A percentile compares a stretch with the other conserved stretches of the same genome.
Conservation (phyloP, 2,113 vertebrate genomes). For the Xyrauchen texanus region DNA sequence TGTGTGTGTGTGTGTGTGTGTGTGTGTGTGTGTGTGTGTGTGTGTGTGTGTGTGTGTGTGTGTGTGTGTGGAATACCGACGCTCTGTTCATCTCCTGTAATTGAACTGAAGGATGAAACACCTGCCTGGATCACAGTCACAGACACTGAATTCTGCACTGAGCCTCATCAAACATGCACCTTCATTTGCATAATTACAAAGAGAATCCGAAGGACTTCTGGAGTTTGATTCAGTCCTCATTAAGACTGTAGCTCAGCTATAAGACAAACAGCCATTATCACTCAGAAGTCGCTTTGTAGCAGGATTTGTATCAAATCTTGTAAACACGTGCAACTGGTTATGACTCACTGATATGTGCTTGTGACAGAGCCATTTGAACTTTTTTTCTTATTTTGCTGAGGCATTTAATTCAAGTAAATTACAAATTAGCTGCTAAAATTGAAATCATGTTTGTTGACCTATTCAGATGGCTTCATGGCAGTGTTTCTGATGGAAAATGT, state of each 20-base stretch:
- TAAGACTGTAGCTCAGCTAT: constrained; percentile 49
- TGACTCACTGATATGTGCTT: constrained; percentile 16
- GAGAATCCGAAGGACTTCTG: constrained; percentile 51
- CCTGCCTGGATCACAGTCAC: constrained; percentile 37
- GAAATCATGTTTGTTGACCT: constrained; percentile 13
- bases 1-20: too few relatives aligned
- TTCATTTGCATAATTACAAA: constrained; percentile 61
- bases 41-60: background rate
- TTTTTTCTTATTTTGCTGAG: constrained; percentile 4
- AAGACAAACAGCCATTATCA: constrained; percentile 46
- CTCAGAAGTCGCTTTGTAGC: constrained; percentile 44
- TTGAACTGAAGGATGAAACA: constrained; percentile 54
- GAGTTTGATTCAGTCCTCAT: constrained; percentile 50
- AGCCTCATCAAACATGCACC: constrained; percentile 53
- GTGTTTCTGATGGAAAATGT: constrained; percentile 16
- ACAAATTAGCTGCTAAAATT: constrained; percentile 13
- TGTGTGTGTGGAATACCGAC: constrained; percentile 33
- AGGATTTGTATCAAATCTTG: constrained; percentile 14
- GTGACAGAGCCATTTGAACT: constrained; percentile 21
- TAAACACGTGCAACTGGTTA: constrained; percentile 28
- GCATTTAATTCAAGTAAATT: constrained; percentile 35
- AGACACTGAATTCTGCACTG: constrained; percentile 50
- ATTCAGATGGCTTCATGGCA: constrained; percentile 4
- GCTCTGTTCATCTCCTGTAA: constrained; percentile 46
- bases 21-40: constrained; percentile 22